Evolutionary conservation across 2,888 invertebrate species (phyloP).

Genomic region (Dioctria rufipes): DNA sequence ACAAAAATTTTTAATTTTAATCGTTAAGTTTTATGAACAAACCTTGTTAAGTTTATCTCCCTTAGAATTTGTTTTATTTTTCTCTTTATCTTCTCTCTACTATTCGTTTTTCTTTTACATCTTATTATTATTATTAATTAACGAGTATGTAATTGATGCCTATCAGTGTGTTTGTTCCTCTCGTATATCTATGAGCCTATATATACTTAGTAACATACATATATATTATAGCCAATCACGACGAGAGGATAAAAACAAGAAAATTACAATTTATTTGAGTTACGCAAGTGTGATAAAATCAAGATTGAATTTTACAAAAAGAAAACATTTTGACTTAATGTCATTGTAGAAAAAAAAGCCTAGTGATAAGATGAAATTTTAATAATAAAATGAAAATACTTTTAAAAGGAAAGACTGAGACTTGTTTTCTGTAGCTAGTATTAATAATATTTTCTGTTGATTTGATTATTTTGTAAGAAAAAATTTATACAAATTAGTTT

Average conservation of each 20-base stretch:
- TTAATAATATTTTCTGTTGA: no score
- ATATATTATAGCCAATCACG: not conserved
- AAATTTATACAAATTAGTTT: no score
- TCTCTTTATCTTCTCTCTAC: not conserved
- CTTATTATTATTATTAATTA: conserved; percentile 3
- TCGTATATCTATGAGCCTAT: not conserved
- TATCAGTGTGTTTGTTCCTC: conserved; percentile 13
- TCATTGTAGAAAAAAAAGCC: conserved; percentile 42
- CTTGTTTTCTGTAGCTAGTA: no score
- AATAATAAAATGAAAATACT: conserved; percentile 51
- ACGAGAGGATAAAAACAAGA: conserved; percentile 2
- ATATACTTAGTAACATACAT: no score
- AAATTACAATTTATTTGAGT: conserved; percentile 37
- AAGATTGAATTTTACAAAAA: conserved; percentile 48
- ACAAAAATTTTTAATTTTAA: conserved; percentile 22
- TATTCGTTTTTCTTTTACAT: not conserved
- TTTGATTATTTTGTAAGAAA: no score
- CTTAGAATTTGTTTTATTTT: conserved; percentile 30
- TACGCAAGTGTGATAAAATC: conserved; percentile 48
- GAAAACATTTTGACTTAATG: conserved; percentile 48
- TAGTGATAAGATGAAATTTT: conserved; percentile 48
- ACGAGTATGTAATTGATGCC: conserved; percentile 16
- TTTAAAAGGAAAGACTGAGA: conserved; percentile 26
- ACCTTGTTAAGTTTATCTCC: conserved; percentile 38
- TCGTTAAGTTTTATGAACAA: conserved; percentile 30